A percentile compares a stretch with the other conserved stretches of the same genome.
phyloP scores from a whole-genome alignment of 2,797 vertebrate genomes.

The Chrosomus eos region DNA sequence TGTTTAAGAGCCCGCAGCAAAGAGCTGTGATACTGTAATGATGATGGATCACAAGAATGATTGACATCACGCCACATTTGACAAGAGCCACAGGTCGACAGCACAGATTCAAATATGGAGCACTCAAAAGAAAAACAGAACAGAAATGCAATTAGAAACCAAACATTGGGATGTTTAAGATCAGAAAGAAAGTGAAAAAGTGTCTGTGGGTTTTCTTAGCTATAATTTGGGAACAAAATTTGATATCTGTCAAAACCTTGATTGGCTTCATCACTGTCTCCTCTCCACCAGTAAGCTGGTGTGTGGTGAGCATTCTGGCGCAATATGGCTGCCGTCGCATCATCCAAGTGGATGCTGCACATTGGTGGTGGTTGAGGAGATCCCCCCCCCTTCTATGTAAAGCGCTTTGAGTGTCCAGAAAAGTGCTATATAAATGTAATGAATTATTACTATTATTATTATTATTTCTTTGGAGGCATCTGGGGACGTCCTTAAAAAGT shows the following conservation, averaged over 20 bases:
- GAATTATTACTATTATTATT: too few relatives aligned
- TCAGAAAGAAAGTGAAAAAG: neutral
- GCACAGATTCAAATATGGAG: conserved; percentile 6
- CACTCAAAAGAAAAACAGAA: neutral
- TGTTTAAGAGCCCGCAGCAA: conserved; percentile 17
- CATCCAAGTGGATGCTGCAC: too few relatives aligned
- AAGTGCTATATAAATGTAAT: too few relatives aligned
- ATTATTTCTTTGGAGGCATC: neutral
- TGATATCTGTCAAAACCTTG: neutral
- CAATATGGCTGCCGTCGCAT: too few relatives aligned
- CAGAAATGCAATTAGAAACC: conserved; percentile 2
- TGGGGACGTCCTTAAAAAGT: neutral
- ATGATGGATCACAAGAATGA: conserved; percentile 36
- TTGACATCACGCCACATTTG: conserved; percentile 6
- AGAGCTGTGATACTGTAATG: conserved; percentile 32
- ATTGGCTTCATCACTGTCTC: too few relatives aligned
- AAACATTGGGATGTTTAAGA: neutral
- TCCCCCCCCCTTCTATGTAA: too few relatives aligned
- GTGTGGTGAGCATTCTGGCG: too few relatives aligned
- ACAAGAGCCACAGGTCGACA: conserved; percentile 23
- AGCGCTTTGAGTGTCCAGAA: too few relatives aligned
- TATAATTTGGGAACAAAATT: neutral
- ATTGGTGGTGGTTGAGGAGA: too few relatives aligned
- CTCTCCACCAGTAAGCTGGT: too few relatives aligned
- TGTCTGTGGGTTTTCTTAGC: neutral